phyloP scores from a whole-genome alignment of 30 jellyfish, hydroid and myxozoan species.

The Rhopilema esculentum region DNA sequence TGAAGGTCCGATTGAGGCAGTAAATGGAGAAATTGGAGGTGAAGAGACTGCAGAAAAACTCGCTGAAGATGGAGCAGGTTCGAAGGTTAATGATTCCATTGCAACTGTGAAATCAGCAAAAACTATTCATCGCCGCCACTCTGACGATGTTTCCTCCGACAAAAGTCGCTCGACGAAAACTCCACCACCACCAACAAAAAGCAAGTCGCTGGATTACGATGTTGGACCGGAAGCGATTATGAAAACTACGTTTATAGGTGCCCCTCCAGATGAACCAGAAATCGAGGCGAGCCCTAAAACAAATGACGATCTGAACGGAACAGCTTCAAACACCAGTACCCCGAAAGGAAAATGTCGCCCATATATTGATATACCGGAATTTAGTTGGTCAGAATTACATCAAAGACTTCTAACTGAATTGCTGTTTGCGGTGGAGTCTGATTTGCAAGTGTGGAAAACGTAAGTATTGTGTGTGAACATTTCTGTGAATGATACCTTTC shows the following conservation, averaged over 20 bases:
- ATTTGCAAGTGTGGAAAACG: constrained; percentile 99
- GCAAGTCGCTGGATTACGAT: constrained; percentile 51
- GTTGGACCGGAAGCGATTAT: constrained; percentile 33
- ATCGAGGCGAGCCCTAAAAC: background rate
- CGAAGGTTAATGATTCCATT: background rate
- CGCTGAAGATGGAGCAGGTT: background rate
- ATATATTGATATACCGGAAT: constrained; percentile 91
- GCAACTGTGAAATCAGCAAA: constrained; percentile 14
- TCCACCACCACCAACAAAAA: constrained; percentile 31
- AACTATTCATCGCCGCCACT: constrained; percentile 20
- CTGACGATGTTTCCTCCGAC: constrained; percentile 34
- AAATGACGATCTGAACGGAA: background rate
- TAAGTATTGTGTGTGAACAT: constrained; percentile 24
- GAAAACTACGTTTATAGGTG: constrained; percentile 62
- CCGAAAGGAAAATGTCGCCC: constrained; percentile 81
- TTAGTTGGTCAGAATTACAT: constrained; percentile 91
- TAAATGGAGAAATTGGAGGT: background rate
- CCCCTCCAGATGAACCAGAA: constrained; percentile 22
- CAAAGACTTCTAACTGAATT: constrained; percentile 92
- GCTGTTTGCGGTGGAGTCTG: constrained; percentile 89
- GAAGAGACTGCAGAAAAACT: constrained; percentile 1
- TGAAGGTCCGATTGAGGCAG: background rate
- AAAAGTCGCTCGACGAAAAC: background rate
- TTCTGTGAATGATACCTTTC: too few species aligned
- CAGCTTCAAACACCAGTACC: constrained; percentile 39